Conservation (phyloP, 2,797 vertebrate species). For the Pseudochaenichthys georgianus region DNA sequence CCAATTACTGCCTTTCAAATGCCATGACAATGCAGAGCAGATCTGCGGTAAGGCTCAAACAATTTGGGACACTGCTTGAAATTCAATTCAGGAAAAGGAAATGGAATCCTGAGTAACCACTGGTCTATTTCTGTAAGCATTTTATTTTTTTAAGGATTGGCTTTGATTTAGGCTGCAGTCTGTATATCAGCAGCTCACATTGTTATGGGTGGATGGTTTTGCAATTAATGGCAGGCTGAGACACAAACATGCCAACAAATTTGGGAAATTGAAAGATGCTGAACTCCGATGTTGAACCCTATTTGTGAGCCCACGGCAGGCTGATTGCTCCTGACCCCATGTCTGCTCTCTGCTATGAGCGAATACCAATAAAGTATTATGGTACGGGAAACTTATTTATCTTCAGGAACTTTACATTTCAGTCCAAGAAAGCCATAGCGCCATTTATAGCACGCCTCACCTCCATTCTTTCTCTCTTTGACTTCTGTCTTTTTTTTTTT, state of each 20-base stretch:
- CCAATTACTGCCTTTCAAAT: conserved; percentile 55
- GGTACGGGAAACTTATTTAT: conserved; percentile 67
- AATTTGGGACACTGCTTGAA: conserved; percentile 51
- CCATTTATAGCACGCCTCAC: conserved; percentile 36
- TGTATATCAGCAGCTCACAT: conserved; percentile 44
- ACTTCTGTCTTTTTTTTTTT: conserved; percentile 6
- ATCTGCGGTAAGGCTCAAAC: conserved; percentile 13
- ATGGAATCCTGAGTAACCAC: conserved; percentile 39
- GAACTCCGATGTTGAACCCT: conserved; percentile 59
- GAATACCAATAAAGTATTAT: conserved; percentile 79
- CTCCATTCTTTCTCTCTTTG: conserved; percentile 15
- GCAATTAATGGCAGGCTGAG: conserved; percentile 67
- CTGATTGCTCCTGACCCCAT: conserved; percentile 78
- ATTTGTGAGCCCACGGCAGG: conserved; percentile 63
- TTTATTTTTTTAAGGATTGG: conserved; percentile 17
- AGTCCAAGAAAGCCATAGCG: conserved; percentile 49
- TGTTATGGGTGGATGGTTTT: conserved; percentile 63
- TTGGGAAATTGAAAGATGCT: conserved; percentile 56
- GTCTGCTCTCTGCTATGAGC: conserved; percentile 66
- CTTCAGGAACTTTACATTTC: conserved; percentile 63
- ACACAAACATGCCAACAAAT: conserved; percentile 67
- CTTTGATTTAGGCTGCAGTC: conserved; percentile 44
- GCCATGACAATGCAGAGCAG: conserved; percentile 23
- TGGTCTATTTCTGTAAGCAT: conserved; percentile 27
- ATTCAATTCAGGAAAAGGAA: conserved; percentile 61